Evolutionary conservation across 2,113 vertebrate genomes (phyloP), one percentile per base, ranked within the genome.

Genomic region (Malurus elegans): DNA sequence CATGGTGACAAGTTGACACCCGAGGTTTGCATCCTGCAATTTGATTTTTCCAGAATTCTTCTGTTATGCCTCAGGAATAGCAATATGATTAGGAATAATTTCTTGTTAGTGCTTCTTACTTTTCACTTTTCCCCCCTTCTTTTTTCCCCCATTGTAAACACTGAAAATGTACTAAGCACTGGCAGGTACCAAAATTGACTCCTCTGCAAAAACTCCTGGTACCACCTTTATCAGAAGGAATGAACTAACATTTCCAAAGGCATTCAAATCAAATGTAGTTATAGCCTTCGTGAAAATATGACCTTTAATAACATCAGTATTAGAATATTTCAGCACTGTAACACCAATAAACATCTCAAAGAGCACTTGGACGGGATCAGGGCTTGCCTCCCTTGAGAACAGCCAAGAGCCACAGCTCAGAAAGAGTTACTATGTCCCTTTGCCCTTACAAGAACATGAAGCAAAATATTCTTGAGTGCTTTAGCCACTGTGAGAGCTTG

Each of bases 1-100:
- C 97, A 94, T 47, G 71, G 93, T 97, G 97, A 98, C 97, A 98
- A 95, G 95, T 31, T 98, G 98, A 98, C 98, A 98, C 61, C 48
- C 28, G 12, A 96, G 56, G 84, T 95, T 96, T 97, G 90, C 96
- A 97, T 98, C 96, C 96, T 97, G 96, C 92, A 96, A 97, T 97
- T 96, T 97, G 96, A 96, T 97, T 98, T 96, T 97, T 93, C 92
- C 80, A 95, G 94, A 85, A 86, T 94, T 96, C 93, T 93, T 96
- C 96, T 97, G 93, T 97, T 97, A 97, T 61, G 76, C 78, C 89
- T 91, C 79, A 75, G 72, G 90, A 97, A 97, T 78, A 96, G 93
- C 81, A 97, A 96, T 96, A 94, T 82, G 69, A 97, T 96, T 90
- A 96, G 58, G 56, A 96, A 75, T 75, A 61, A 89, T 93, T 95